These are phyloP conservation scores for Himalopsyche japonica DNA, from an alignment of 2,888 invertebrate species.

Conservation along the genomic window DNA sequence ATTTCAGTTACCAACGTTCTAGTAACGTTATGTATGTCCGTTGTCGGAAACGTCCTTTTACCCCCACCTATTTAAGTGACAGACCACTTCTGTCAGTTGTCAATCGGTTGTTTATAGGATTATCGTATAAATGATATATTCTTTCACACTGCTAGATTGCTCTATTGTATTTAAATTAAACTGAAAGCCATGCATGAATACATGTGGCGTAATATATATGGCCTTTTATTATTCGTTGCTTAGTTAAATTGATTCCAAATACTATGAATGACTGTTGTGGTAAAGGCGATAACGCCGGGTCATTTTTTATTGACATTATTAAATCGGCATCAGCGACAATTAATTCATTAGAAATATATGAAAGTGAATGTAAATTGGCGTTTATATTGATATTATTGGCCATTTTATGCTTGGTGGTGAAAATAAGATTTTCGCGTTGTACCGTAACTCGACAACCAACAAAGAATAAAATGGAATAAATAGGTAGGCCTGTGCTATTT, in stretches of 20 bases:
- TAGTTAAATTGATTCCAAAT: neutral
- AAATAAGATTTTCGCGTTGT: neutral
- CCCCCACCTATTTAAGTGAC: no score
- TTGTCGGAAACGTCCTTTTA: no score
- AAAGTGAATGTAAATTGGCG: neutral
- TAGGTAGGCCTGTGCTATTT: neutral
- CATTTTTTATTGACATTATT: constrained; percentile 18
- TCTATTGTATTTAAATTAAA: no score
- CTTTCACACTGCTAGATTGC: no score
- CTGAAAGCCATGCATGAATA: no score
- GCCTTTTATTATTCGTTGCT: no score
- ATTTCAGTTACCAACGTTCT: no score
- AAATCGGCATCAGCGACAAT: constrained; percentile 12
- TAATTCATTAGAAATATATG: neutral
- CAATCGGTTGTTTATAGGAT: no score
- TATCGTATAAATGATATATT: no score
- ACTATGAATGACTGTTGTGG: constrained; percentile 27
- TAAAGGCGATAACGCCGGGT: constrained; percentile 13
- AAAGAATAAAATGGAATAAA: neutral
- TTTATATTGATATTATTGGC: neutral
- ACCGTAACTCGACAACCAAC: neutral
- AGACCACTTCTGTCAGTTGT: no score
- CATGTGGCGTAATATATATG: no score
- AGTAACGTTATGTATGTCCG: no score
- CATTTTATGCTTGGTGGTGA: neutral